phyloP scores from a whole-genome alignment of 1,140 invertebrate species.

The Eumeta japonica region DNA sequence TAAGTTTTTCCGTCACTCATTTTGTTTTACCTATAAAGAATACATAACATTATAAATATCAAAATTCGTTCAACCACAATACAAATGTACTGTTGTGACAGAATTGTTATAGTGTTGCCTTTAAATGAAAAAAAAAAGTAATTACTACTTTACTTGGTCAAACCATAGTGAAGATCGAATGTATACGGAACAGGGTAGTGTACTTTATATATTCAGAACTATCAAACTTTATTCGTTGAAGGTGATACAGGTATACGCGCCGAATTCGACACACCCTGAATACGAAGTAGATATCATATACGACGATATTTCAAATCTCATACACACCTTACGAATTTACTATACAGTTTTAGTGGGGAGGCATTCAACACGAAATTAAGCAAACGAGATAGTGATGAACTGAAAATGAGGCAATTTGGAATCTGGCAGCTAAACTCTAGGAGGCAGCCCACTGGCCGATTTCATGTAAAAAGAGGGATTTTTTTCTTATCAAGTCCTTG shows the following conservation, averaged over 20 bases:
- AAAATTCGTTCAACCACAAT: too few species aligned
- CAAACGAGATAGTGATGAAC: too few species aligned
- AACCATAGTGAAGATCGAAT: too few species aligned
- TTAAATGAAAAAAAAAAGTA: too few species aligned
- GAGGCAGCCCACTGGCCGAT: slow-evolving; percentile 9
- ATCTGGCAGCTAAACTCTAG: slow-evolving; percentile 10
- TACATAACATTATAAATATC: too few species aligned
- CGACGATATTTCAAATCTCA: slow-evolving; percentile 12
- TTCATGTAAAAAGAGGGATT: slow-evolving; percentile 15
- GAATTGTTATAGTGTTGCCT: too few species aligned
- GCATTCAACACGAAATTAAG: slow-evolving; percentile 21
- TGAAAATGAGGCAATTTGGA: slow-evolving; percentile 10
- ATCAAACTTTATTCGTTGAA: slow-evolving; percentile 16
- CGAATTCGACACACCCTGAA: slow-evolving; percentile 11
- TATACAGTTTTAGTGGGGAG: slow-evolving; percentile 16
- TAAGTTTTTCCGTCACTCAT: too few species aligned
- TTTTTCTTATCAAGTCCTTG: slow-evolving; percentile 21
- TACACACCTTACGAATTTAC: slow-evolving; percentile 6
- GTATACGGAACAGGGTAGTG: slow-evolving; percentile 15
- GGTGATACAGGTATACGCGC: slow-evolving; percentile 23
- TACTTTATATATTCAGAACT: slow-evolving; percentile 12
- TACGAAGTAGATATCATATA: slow-evolving; percentile 19
- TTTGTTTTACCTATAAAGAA: too few species aligned
- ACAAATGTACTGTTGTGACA: too few species aligned
- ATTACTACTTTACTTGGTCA: too few species aligned